Evolutionary conservation across 2,888 invertebrate species (phyloP).

Genomic region (Drosophila formosana): DNA sequence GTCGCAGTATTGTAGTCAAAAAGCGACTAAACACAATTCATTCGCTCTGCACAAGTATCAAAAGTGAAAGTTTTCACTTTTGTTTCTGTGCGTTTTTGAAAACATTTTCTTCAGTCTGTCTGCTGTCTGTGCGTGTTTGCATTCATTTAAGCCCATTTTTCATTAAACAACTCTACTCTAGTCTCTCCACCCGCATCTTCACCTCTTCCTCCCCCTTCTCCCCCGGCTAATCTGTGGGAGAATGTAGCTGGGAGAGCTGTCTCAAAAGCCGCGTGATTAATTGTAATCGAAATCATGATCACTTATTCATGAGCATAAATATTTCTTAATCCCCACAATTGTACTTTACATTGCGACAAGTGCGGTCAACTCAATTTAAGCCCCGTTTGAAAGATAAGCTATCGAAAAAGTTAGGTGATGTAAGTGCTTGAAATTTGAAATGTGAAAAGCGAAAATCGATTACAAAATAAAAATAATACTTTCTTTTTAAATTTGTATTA

Average conservation of each 20-base stretch:
- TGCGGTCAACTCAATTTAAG: not conserved
- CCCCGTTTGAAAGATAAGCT: not conserved
- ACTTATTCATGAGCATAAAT: constrained; percentile 3
- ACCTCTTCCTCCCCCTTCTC: not conserved
- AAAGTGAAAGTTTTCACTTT: constrained; percentile 74
- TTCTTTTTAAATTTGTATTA: too few relatives aligned
- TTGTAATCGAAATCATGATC: constrained; percentile 7
- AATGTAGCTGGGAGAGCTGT: constrained; percentile 20
- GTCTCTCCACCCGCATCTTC: constrained; percentile 13
- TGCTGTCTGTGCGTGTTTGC: constrained; percentile 7
- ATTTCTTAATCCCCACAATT: constrained; percentile 9
- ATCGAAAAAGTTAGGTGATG: not conserved
- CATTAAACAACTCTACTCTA: constrained; percentile 34
- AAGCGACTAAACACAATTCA: constrained; percentile 59
- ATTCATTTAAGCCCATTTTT: constrained; percentile 56
- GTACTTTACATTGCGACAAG: not conserved
- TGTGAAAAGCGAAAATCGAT: too few relatives aligned
- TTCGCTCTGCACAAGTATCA: constrained; percentile 54
- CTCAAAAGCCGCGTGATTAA: constrained; percentile 14
- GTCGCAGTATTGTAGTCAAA: constrained; percentile 30
- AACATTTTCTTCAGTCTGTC: constrained; percentile 29
- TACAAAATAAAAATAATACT: too few relatives aligned
- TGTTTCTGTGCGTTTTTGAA: constrained; percentile 55
- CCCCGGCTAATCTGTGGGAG: constrained; percentile 33
- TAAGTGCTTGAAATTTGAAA: not conserved